phyloP scores from a whole-genome alignment of 2,113 vertebrate genomes.

The Thalassoma bifasciatum region DNA sequence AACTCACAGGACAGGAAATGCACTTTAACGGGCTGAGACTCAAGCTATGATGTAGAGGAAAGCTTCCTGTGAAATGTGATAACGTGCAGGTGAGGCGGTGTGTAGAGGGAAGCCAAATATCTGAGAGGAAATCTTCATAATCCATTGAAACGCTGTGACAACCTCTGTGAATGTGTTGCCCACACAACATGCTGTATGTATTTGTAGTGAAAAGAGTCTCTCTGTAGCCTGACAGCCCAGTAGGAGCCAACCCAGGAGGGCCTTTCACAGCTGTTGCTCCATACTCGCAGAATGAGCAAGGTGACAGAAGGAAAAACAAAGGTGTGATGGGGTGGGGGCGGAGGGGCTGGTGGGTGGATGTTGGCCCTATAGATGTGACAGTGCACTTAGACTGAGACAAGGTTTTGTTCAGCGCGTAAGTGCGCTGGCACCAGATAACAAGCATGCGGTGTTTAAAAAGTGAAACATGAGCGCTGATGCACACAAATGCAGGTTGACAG shows the following conservation, averaged over 20 bases:
- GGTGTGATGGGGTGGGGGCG: constrained; percentile 10
- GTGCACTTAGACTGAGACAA: constrained; percentile 39
- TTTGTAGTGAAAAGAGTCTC: constrained; percentile 16
- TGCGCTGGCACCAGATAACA: constrained; percentile 49
- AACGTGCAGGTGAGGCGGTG: constrained; percentile 1
- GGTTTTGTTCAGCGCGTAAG: constrained; percentile 47
- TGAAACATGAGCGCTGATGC: constrained; percentile 57
- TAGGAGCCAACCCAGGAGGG: constrained; percentile 4
- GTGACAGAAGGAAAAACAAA: constrained; percentile 32
- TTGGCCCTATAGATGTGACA: constrained; percentile 32
- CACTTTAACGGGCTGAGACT: constrained; percentile 3
- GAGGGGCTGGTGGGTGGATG: constrained; percentile 3
- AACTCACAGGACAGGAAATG: constrained; percentile 13
- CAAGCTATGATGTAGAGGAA: neutral
- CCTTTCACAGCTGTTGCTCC: constrained; percentile 17
- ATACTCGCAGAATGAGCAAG: constrained; percentile 22
- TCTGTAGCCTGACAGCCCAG: constrained; percentile 16
- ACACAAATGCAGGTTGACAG: constrained; percentile 64
- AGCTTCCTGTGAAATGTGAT: neutral
- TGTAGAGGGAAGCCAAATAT: constrained; percentile 17
- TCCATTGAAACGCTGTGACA: constrained; percentile 28
- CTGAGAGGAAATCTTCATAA: constrained; percentile 28
- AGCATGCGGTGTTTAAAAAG: constrained; percentile 55
- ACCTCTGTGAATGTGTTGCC: constrained; percentile 22
- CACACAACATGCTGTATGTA: constrained; percentile 3